A percentile compares a stretch with the other conserved stretches of the same genome.
Conservation (phyloP, 2,113 vertebrate genomes). For the Centrocercus urophasianus region DNA sequence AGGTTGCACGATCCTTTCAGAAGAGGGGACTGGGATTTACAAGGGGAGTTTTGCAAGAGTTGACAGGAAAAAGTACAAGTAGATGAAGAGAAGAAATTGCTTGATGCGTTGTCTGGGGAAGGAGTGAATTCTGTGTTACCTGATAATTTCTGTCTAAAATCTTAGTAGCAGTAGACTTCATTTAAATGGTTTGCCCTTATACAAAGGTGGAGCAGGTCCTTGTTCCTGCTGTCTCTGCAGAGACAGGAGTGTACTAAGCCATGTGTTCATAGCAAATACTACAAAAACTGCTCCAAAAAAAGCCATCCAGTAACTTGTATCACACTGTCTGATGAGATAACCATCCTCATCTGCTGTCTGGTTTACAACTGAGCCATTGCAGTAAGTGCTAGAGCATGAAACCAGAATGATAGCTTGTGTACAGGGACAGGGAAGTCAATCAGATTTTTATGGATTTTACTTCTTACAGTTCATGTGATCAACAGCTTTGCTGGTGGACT, state of each 20-base stretch:
- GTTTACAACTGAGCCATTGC: not conserved
- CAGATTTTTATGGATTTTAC: not conserved
- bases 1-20: too few relatives aligned
- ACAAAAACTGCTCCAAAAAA: not conserved
- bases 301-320: not conserved
- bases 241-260: not conserved
- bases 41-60: not conserved
- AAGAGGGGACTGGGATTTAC: not conserved
- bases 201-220: not conserved
- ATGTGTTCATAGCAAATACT: not conserved
- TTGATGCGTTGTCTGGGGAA: accelerated
- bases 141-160: not conserved
- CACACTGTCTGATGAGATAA: not conserved
- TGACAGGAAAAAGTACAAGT: accelerated
- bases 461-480: not conserved
- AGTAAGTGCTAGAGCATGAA: not conserved
- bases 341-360: not conserved
- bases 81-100: not conserved
- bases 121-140: not conserved
- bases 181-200: not conserved
- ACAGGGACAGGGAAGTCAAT: not conserved
- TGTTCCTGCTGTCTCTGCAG: not conserved
- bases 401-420: not conserved
- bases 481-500: not conserved
- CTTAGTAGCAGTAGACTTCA: not conserved